Conservation (phyloP, 2,797 vertebrate genomes). For the Enteromius mattozi region DNA sequence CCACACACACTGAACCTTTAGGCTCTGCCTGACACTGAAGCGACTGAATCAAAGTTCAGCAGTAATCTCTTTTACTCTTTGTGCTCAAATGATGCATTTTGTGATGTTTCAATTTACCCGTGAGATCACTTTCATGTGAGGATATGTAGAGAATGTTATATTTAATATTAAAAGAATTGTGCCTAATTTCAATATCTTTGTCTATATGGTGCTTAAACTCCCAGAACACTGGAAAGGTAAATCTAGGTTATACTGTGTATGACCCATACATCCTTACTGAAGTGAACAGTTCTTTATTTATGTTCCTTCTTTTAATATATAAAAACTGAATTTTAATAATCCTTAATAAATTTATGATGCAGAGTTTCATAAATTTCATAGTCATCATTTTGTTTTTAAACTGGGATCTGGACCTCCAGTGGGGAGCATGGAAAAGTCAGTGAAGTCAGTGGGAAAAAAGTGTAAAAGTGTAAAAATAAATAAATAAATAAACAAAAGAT, state of each 20-base stretch:
- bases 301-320: neutral
- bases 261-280: neutral
- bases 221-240: neutral
- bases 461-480: neutral
- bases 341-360: neutral
- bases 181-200: neutral
- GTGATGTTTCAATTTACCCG: neutral
- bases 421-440: neutral
- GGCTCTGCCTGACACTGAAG: constrained; percentile 53
- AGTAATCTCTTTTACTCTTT: constrained; percentile 30
- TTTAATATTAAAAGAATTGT: neutral
- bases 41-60: constrained; percentile 67
- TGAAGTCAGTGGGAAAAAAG: neutral
- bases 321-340: neutral
- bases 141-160: neutral
- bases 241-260: neutral
- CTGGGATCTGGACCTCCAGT: neutral
- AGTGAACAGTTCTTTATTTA: neutral
- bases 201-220: neutral
- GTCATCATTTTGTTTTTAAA: neutral
- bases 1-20: constrained; percentile 62
- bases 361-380: neutral
- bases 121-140: neutral
- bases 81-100: neutral
- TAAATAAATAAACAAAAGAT: too few relatives aligned